Percentiles rank a stretch among this genome's conserved stretches.
Evolutionary conservation across 1,140 invertebrate species (phyloP).

Genomic region (Panagrolaimus sp.): DNA sequence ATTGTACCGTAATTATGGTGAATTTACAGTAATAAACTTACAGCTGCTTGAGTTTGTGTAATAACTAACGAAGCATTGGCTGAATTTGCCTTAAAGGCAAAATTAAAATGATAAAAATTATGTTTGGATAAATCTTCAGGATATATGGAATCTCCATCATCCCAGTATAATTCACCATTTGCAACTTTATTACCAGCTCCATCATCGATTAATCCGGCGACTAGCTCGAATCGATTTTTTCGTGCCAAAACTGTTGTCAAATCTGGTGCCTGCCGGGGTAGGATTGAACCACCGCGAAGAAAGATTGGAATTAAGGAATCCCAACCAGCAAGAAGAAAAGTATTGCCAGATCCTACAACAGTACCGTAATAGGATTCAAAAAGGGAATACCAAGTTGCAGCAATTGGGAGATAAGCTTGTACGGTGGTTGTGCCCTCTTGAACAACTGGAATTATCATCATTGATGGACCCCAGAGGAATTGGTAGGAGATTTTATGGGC

Average conservation of each 20-base stretch:
- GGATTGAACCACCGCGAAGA: background rate
- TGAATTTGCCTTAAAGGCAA: background rate
- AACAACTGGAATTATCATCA: constrained; percentile 40
- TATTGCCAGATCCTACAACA: background rate
- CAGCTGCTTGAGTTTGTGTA: background rate
- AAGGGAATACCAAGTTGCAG: background rate
- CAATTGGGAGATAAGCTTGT: background rate
- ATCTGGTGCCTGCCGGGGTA: background rate
- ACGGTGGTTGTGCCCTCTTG: background rate
- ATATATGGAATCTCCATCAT: background rate
- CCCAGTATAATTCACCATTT: background rate
- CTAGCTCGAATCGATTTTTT: background rate
- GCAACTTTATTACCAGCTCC: background rate
- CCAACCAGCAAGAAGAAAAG: background rate
- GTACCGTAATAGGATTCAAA: background rate
- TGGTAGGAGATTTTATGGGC: constrained; percentile 36
- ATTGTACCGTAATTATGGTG: background rate
- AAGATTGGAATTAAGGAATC: background rate
- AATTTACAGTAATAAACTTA: background rate
- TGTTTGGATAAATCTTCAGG: background rate
- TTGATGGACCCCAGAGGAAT: constrained; percentile 47
- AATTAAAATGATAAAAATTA: background rate
- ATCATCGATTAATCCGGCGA: background rate
- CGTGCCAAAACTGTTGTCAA: background rate
- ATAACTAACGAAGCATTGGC: background rate